Conservation (phyloP, 2,113 vertebrate genomes). For the Loxodonta africana region DNA sequence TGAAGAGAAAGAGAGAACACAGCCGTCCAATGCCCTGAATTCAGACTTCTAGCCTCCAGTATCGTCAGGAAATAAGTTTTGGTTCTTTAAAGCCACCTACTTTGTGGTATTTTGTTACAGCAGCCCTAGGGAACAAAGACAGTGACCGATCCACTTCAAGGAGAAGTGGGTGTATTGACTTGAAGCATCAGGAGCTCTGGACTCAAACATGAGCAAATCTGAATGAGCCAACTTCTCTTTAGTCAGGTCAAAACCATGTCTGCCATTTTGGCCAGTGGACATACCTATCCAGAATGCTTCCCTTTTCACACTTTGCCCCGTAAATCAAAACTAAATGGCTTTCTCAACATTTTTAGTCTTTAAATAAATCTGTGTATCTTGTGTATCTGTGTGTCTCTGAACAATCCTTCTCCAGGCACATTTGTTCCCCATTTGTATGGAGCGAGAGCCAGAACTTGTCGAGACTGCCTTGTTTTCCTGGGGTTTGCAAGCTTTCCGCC, state of each 20-base stretch:
- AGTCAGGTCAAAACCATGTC: not conserved
- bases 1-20: not conserved
- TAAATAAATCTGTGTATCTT: not conserved
- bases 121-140: not conserved
- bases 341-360: not conserved
- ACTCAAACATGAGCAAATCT: not conserved
- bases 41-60: not conserved
- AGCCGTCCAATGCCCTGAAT: not conserved
- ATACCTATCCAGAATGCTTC: too few relatives aligned
- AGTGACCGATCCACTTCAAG: not conserved
- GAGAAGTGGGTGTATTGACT: not conserved
- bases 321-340: not conserved
- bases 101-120: not conserved
- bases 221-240: rapidly evolving
- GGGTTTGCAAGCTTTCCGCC: too few relatives aligned
- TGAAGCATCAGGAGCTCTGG: not conserved
- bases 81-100: not conserved
- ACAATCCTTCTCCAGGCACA: not conserved
- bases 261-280: not conserved
- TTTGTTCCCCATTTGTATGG: not conserved
- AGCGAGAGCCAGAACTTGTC: too few relatives aligned
- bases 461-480: too few relatives aligned
- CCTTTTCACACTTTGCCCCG: not conserved
- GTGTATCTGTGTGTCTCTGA: not conserved
- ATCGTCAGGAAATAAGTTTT: not conserved